Base-by-base conservation (phyloP, 1,140 invertebrate genomes). In the Saccostrea glomerata region DNA sequence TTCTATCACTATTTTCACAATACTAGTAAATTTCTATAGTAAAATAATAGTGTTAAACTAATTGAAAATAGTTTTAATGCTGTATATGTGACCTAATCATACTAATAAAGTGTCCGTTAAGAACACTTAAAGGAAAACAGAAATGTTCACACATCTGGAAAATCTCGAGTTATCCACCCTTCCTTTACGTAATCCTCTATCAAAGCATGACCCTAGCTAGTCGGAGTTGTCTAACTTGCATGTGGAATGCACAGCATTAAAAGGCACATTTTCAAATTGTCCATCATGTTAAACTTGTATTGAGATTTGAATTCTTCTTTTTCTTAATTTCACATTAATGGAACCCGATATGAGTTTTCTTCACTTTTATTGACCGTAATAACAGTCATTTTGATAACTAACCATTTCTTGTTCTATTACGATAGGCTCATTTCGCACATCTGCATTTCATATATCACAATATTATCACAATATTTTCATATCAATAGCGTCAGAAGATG, bases 401-500 rank as follows among this genome's bases (percentile, higher is more conserved):
- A 60, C 58, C 13, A 15, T 17, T 60, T 60, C 13, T 60, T 60
- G 13, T 60, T 13, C 20, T 17, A 12, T 60, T 60, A 60, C 47
- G 13, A 15, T 60, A 17, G 13, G 58, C 58, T 13, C 9, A 60
- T 1, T 13, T 13, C 13, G 13, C 58, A 20, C 58, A 11, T 15
- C 7, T 2, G 13, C 58, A 60, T 1, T 60, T 60, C 7, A 60
- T 60, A 60, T 60, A 17, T 60, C 20, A 15, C 58, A 17, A 17
- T 58, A 58, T 13, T 58, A 1, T 36, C 30, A 36, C 30, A 58
- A 58, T 54, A 47, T 83, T 83, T 20, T 47, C 13, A 7, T 47
- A 83, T 40, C 15, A 20, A 66, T 85, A 88, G 83, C 84, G 17
- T 84, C 82, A n/a, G 88, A 86, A 23, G 91, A 91, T 23, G 91